Percentiles rank a stretch among this genome's conserved stretches.
Conservation (phyloP, 2,113 vertebrate genomes). For the Cottus gobio region DNA sequence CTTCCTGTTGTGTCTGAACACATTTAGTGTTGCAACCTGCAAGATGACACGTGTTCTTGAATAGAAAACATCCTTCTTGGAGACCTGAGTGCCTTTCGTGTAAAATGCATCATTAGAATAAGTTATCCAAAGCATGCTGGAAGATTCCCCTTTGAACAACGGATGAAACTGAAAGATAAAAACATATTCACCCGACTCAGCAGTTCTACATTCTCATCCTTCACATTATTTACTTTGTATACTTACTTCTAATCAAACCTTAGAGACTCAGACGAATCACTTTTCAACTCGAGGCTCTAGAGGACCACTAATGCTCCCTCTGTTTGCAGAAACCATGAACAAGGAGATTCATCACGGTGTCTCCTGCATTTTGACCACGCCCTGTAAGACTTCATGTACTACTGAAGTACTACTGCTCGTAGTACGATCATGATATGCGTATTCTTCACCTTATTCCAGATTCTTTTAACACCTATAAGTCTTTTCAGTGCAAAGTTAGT, state of each 20-base stretch:
- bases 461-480: background rate
- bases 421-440: background rate
- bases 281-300: background rate
- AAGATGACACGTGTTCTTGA: no score
- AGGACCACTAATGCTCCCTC: background rate
- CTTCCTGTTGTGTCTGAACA: no score
- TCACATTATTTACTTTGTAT: background rate
- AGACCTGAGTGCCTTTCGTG: background rate
- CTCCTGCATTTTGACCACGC: conserved; percentile 61
- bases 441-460: background rate
- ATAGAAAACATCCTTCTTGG: no score
- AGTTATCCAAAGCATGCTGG: no score
- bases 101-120: background rate
- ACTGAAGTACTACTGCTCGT: background rate
- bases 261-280: background rate
- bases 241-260: background rate
- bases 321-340: background rate
- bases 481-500: conserved; percentile 27
- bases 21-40: no score
- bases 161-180: background rate
- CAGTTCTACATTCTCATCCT: background rate
- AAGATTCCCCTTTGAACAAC: background rate
- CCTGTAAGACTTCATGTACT: conserved; percentile 38
- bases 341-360: background rate
- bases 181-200: background rate